Evolutionary conservation across 2,113 vertebrate genomes (phyloP).

Genomic region (Cathartes aura): DNA sequence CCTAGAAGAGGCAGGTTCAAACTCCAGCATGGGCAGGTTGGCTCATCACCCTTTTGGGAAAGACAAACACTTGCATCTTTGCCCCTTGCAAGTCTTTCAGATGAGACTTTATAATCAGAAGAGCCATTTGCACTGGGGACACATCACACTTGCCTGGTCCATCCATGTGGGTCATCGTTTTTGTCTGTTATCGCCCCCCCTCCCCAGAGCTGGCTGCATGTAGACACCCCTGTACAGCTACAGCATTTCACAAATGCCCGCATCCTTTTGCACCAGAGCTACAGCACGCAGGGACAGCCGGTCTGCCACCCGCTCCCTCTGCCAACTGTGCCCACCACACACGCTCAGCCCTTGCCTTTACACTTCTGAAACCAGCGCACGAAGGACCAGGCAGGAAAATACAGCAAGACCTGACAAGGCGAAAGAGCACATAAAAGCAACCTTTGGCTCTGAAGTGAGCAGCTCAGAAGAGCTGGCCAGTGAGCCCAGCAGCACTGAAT

Average conservation of each 20-base stretch:
- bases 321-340: not conserved
- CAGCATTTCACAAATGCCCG: not conserved
- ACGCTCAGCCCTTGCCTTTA: not conserved
- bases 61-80: not conserved
- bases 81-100: rapidly evolving
- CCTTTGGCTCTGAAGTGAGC: not conserved
- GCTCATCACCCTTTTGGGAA: not conserved
- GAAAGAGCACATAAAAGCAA: not conserved
- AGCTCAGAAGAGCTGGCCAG: not conserved
- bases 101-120: rapidly evolving
- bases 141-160: not conserved
- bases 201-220: not conserved
- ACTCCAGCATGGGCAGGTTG: rapidly evolving
- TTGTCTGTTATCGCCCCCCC: rapidly evolving
- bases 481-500: rapidly evolving
- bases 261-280: not conserved
- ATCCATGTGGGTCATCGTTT: rapidly evolving
- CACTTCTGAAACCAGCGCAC: rapidly evolving
- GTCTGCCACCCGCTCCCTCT: not conserved
- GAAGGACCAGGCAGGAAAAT: not conserved
- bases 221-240: not conserved
- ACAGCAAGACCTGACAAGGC: not conserved
- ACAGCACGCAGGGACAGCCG: rapidly evolving
- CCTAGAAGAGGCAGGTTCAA: not conserved
- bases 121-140: not conserved